These are phyloP conservation scores for Ateles fusciceps DNA, from an alignment of 2,797 vertebrate species.

Conservation along the genomic window DNA sequence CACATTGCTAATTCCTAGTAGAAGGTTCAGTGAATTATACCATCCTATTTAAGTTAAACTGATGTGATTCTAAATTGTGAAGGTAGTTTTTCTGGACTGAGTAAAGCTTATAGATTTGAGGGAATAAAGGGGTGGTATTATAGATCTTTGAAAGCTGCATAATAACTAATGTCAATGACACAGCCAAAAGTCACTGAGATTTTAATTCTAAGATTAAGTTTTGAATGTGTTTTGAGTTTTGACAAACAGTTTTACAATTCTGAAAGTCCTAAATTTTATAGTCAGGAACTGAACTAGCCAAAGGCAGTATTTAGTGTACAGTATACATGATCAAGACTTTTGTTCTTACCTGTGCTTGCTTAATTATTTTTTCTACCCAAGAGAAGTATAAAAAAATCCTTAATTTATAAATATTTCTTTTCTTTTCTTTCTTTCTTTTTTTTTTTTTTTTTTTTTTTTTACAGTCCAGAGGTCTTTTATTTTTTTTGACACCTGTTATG, in stretches of 20 bases:
- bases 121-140: neutral
- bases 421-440: neutral
- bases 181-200: neutral
- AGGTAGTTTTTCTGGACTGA: neutral
- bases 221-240: slow-evolving; percentile 39
- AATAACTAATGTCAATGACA: neutral
- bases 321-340: neutral
- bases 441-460: neutral
- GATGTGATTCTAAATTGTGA: neutral
- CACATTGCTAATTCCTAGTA: neutral
- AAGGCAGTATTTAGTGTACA: neutral
- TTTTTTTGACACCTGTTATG: no score
- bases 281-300: neutral
- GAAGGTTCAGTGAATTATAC: neutral
- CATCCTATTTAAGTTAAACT: neutral
- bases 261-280: neutral
- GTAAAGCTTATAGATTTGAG: neutral
- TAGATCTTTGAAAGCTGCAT: neutral
- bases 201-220: slow-evolving; percentile 32
- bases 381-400: neutral
- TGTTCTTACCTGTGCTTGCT: neutral
- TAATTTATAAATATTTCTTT: slow-evolving; percentile 33
- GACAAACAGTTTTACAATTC: slow-evolving; percentile 26
- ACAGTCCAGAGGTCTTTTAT: no score
- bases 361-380: slow-evolving; percentile 25